Base-by-base conservation (phyloP, 2,888 invertebrate species). In the Galeopsomyia nigrocyanea region DNA sequence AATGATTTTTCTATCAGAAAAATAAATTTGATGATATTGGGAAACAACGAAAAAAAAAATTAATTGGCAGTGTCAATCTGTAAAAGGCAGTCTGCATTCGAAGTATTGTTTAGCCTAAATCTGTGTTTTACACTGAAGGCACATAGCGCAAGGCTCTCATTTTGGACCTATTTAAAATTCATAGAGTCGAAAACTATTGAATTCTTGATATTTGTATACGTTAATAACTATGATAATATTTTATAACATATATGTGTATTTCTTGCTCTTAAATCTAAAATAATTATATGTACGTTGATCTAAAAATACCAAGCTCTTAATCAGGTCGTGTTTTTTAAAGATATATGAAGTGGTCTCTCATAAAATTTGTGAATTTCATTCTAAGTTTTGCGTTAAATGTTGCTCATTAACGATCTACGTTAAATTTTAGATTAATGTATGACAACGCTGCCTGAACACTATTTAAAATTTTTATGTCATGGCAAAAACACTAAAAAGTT, bases 71-170 rank as follows among this genome's bases (percentile, higher is more conserved):
- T 21, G 21, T 53, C 17, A 53, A 53, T 53, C 13, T 19, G 13
- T 39, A 53, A 53, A 53, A 53, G 58, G 21, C 21, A 26, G 67
- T 75, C 46, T 72, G 81, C 31, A 73, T 71, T 82, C 56, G 39
- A 13, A 39, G 39, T 9, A 39, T 39, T 39, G 39, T 39, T 58
- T 71, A 84, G 80, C 79, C 83, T 85, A 84, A 82, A 80, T 85
- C 82, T 84, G 86, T 84, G 77, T 84, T 82, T 82, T 85, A 85
- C 55, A 58, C 79, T 83, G 82, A 86, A 86, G 86, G 86, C 86
- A 86, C 86, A 84, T 85, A 84, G 85, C 82, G 82, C 84, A 86
- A 86, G 86, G 86, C 86, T 85, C 81, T 82, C 10, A 31, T 39
- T 82, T 83, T 82, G 82, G 82, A 84, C 84, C 81, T 79, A 81